Base-by-base conservation (phyloP, 2,888 invertebrate species). In the Melieria crassipennis region DNA sequence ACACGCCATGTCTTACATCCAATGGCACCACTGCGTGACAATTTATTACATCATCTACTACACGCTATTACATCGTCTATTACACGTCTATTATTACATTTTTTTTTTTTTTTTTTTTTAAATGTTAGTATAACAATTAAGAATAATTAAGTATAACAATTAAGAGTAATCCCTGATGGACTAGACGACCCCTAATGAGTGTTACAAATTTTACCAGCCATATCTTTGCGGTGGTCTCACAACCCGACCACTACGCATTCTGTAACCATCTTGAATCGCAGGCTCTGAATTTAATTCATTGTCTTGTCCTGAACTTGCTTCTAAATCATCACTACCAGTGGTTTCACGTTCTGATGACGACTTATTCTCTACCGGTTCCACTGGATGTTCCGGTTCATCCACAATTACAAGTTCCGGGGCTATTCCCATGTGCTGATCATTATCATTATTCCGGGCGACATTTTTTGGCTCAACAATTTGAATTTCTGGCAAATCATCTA, bases 181-280 rank as follows among this genome's bases (percentile, higher is more conserved):
- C 16, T 16, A 16, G 16, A 16, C 16, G 16, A 16, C 16, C 16
- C 16, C 16, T 16, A 16, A 16, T 16, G 16, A 16, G 16, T 16
- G 16, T 16, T 16, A 16, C 16, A 16, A 16, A 16, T 16, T 16
- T 50, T 50, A 50, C 43, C 52, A 13, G 50, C 64, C 55, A 50
- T 65, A 65, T n/a, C 65, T 50, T 30, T 30, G n/a, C 11, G 65
- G 65, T 6, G 43, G 65, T 11, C 50, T 65, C 11, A 65, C 42
- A 43, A 55, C 4, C 50, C 65, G 65, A 9, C 64, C 64, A 52
- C 50, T 50, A 16, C 52, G 47, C 16, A 11, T 64, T n/a, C 7
- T 62, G 16, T 16, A 16, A 43, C 48, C 43, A 13, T 30, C 30
- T 52, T 16, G 50, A 50, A 50, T 50, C 11, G 50, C 50, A 50